Percentiles rank a stretch among this genome's conserved stretches.
phyloP scores from a whole-genome alignment of 2,888 invertebrate species.

The Mythimna lalbum region DNA sequence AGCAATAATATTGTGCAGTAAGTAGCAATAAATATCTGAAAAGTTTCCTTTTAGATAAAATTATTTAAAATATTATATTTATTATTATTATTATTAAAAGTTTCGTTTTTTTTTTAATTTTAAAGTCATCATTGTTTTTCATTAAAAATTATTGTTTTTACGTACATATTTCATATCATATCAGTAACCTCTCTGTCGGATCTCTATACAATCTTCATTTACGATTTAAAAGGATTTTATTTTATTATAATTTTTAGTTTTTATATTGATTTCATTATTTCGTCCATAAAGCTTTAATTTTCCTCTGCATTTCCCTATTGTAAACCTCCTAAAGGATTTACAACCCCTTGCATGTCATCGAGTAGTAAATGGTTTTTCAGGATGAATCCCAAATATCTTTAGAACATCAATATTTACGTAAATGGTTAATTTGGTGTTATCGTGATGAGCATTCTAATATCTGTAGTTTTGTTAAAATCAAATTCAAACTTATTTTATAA shows the following conservation, averaged over 20 bases:
- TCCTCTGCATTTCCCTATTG: no score
- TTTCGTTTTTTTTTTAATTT: no score
- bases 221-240: neutral
- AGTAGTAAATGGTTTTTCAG: no score
- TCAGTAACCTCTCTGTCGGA: neutral
- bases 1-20: neutral
- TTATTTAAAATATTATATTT: no score
- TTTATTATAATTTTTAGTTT: neutral
- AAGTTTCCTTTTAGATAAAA: no score
- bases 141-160: neutral
- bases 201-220: neutral
- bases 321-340: no score
- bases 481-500: neutral
- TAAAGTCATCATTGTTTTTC: neutral
- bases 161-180: slow-evolving; percentile 6
- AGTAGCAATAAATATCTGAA: neutral
- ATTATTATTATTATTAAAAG: no score
- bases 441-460: neutral
- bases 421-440: neutral
- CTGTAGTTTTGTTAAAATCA: neutral
- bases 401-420: neutral
- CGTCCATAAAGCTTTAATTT: no score
- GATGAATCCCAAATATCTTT: neutral
- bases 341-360: neutral
- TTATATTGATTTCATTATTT: no score